Conservation (phyloP, 2,113 vertebrate genomes). For the Ptilorrhoa leucosticta region DNA sequence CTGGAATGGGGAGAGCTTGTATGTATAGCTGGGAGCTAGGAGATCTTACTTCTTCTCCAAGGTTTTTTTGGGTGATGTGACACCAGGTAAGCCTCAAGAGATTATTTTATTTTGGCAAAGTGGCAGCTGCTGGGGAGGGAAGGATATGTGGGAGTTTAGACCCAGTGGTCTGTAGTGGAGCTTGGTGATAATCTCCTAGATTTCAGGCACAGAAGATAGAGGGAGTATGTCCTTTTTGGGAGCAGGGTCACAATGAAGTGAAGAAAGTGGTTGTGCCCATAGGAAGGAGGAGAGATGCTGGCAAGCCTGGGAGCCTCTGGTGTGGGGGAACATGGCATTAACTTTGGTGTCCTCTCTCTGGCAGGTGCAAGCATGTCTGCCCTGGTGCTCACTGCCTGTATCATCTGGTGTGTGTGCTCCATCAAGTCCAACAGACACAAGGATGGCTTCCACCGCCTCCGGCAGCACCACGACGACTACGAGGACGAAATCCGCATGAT, state of each 20-base stretch:
- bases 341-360: background rate
- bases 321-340: background rate
- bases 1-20: background rate
- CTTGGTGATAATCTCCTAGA: background rate
- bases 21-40: background rate
- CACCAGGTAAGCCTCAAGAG: background rate
- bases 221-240: background rate
- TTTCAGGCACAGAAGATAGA: background rate
- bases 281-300: background rate
- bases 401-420: slow-evolving; percentile 96
- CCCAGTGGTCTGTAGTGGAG: background rate
- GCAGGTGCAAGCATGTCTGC: slow-evolving; percentile 94
- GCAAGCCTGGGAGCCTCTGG: background rate
- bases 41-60: background rate
- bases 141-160: background rate
- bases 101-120: background rate
- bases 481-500: slow-evolving; percentile 94
- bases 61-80: background rate
- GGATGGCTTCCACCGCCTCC: slow-evolving; percentile 93
- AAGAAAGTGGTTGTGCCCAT: background rate
- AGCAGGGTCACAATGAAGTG: background rate
- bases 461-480: slow-evolving; percentile 92
- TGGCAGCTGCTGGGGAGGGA: background rate
- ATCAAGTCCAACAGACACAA: slow-evolving; percentile 96
- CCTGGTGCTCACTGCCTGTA: slow-evolving; percentile 89